Evolutionary conservation across 2,888 invertebrate species (phyloP), one percentile per base, ranked within the genome.

Genomic region (Antheraea assamensis): DNA sequence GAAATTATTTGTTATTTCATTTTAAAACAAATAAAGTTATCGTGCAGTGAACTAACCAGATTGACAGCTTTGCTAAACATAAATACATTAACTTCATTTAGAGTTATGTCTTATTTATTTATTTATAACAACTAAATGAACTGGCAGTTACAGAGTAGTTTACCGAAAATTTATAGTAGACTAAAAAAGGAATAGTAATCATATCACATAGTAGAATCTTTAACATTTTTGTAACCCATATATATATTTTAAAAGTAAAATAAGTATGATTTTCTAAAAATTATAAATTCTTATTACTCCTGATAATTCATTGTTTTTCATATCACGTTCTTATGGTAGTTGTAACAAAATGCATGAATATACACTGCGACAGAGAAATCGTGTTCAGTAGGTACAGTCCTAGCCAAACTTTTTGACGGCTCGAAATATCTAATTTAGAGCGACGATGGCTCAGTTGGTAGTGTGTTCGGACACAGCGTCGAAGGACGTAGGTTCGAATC

Each of bases 1-100:
- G 86, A 87, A 84, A 84, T 81, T 80, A 80, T 80, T 83, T 85
- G 81, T 86, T 86, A 81, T 84, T 87, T 79, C 87, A 82, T 87
- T n/a, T 84, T 82, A 82, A 77, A 85, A 84, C 84, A 85, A 84
- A 86, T 82, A 83, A 84, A 81, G 77, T 78, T 80, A 75, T 75
- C 74, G 76, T 71, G 73, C 77, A 77, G 78, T 77, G 77, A 74
- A 73, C 74, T 77, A 76, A 64, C 64, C 31, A 30, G 52, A 74
- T 66, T 74, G 74, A 71, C 74, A 72, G 74, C 68, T 74, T 71
- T 52, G 58, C 71, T 72, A 30, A 71, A 71, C 42, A 66, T 42
- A 61, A 72, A 72, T 52, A 66, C 35, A 73, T 73, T 73, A 64
- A 55, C 52, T 71, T 52, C 71, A 72, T 72, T 68, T 68, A 68